Base-by-base conservation (phyloP, 2,888 invertebrate species). In the Apamea anceps region DNA sequence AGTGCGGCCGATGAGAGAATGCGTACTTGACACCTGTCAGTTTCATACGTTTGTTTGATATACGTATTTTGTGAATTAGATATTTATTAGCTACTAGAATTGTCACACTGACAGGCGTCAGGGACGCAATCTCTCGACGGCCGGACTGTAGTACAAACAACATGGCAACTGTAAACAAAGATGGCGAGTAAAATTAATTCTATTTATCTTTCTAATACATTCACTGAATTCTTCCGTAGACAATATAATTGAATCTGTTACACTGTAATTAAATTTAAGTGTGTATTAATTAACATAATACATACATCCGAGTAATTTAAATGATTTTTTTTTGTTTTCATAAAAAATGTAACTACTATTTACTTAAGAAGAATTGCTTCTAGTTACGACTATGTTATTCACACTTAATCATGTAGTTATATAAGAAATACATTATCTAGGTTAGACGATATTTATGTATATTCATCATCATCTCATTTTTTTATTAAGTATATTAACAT, bases 161-260 rank as follows among this genome's bases (percentile, higher is more conserved):
- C 0, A 18, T n/a, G 51, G 6, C 28, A 62, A 15, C 12, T 6
- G 51, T 32, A n/a, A 62, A 62, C 21, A 32, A 32, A 72, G 12
- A 81, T 63, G 72, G 2, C 51, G 32, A 72, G 73, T 32, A 7
- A 54, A 32, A 81, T 54, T 62, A 73, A 79, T 73, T 80, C 15
- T 4, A 28, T 57, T 32, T 32, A 28, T 85, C 65, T 80, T 83
- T 80, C 75, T 85, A 85, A 80, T 48, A 75, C n/a, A 83, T 80
- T 83, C 85, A 72, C 85, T 13, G 10, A 63, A 75, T 67, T 81
- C 72, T 74, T 85, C 32, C 63, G 60, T 66, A 62, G 73, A 80
- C 60, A 84, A 15, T 63, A 45, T 70, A 80, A 73, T 80, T 51
- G 5, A 80, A 68, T 72, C 32, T 48, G 54, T 45, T 74, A 74